Base-by-base conservation (phyloP, 2,113 vertebrate species). In the Sisor rabdophorus region DNA sequence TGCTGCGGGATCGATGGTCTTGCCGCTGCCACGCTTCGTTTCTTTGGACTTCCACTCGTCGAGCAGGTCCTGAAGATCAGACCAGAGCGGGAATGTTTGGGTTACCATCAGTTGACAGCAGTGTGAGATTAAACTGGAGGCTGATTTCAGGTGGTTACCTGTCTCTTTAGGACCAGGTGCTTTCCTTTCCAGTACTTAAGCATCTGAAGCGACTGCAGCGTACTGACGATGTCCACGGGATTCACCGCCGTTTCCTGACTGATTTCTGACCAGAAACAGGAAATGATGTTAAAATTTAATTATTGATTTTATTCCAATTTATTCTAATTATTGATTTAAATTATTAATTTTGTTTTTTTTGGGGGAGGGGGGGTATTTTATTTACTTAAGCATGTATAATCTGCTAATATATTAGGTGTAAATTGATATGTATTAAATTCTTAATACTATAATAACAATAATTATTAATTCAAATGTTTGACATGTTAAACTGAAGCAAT, bases 111-210 rank as follows among this genome's bases (percentile, higher is more conserved):
- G 2, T 15, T 11, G 7, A 2, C 11, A 4, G 2, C 36, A 24
- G 2, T 15, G n/a, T 47, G 24, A 16, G 32, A 10, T 24, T 22
- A 10, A 2, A 47, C 7, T 2, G 2, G n/a, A 5, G 12, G 2
- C 3, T 67, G 40, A 48, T 28, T 68, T 19, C 26, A 52, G n/a
- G 20, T 28, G 28, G 20, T 56, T 84, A 91, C 97, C 94, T 99
- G 97, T 94, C 96, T 94, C 83, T 99, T 99, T 73, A 99, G 88
- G 78, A 99, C 96, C 74, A 99, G 84, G 83, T 99, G 96, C 53
- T 99, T 99, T 60, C 97, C 97, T 83, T 99, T 99, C 97, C 97
- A 99, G 85, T 99, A 99, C 76, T 99, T 99, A 64, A 99, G 95
- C 96, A 99, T 99, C 89, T 99, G 97, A 81, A 99, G 95, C 0